Percentiles rank a stretch among this genome's conserved stretches.
phyloP scores from a whole-genome alignment of 92 coral and sea anemone species.

The Zoanthus sansibaricus region DNA sequence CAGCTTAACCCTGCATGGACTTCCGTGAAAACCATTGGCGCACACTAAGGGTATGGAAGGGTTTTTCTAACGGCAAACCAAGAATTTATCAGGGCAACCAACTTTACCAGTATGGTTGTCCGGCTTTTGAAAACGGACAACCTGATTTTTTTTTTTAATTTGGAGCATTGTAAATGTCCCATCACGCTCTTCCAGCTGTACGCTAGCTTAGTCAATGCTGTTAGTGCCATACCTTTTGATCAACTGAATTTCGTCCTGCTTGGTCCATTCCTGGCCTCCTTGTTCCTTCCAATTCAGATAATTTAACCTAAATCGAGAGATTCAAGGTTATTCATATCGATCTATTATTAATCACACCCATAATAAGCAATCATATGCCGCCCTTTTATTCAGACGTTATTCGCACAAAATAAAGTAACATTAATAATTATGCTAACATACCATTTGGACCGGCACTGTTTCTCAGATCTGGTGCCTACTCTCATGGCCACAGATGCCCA shows the following conservation, averaged over 20 bases:
- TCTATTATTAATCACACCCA: background rate
- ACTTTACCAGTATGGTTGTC: too few relatives aligned
- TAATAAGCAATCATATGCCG: background rate
- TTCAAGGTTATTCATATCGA: background rate
- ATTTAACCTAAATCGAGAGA: slow-evolving; percentile 76
- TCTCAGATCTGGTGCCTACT: slow-evolving; percentile 95
- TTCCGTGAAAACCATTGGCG: too few relatives aligned
- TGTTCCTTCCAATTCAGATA: slow-evolving; percentile 98
- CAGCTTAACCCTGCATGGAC: too few relatives aligned
- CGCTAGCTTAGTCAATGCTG: too few relatives aligned
- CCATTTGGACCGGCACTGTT: slow-evolving; percentile 99
- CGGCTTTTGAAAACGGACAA: too few relatives aligned
- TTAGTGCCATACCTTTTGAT: slow-evolving; percentile 77
- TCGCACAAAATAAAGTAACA: background rate
- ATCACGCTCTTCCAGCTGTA: too few relatives aligned
- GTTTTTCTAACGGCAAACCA: too few relatives aligned
- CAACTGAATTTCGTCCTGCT: slow-evolving; percentile 94
- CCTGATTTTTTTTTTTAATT: too few relatives aligned
- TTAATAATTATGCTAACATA: slow-evolving; percentile 25
- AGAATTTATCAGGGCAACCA: too few relatives aligned
- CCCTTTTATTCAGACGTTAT: background rate
- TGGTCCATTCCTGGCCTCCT: slow-evolving; percentile 99
- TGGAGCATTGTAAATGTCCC: too few relatives aligned
- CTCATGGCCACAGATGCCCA: slow-evolving; percentile 93
- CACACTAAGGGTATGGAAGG: too few relatives aligned